Conservation (phyloP, 2,113 vertebrate genomes). For the Solea senegalensis region DNA sequence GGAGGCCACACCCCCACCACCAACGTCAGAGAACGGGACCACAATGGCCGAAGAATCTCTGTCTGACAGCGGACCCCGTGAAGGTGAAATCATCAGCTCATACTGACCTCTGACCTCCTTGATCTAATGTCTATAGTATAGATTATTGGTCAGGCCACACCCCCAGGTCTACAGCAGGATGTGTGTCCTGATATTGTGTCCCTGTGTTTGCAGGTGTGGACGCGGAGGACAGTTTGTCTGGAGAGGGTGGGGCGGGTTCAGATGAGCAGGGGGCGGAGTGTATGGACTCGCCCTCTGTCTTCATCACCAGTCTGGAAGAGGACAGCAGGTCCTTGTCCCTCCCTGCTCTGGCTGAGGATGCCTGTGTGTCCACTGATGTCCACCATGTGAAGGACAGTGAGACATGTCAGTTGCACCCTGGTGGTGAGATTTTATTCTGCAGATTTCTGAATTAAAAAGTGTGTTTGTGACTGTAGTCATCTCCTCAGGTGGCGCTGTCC, state of each 20-base stretch:
- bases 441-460: not conserved
- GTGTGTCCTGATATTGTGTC: no score
- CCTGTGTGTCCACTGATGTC: slow-evolving; percentile 8
- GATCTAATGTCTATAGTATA: no score
- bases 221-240: slow-evolving; percentile 55
- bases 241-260: slow-evolving; percentile 44
- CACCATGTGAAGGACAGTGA: slow-evolving; percentile 28
- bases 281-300: slow-evolving; percentile 72
- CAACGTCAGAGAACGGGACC: slow-evolving; percentile 36
- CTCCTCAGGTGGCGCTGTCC: slow-evolving; percentile 45
- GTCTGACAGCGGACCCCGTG: not conserved
- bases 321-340: slow-evolving; percentile 59
- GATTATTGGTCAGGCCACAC: no score
- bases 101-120: no score
- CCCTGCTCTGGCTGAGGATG: slow-evolving; percentile 48
- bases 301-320: slow-evolving; percentile 76
- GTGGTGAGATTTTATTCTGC: not conserved
- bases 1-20: slow-evolving; percentile 21
- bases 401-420: slow-evolving; percentile 21
- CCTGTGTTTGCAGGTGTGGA: slow-evolving; percentile 31
- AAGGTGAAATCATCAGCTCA: no score
- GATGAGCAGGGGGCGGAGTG: slow-evolving; percentile 53
- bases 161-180: no score
- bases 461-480: not conserved
- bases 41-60: slow-evolving; percentile 24